Conservation (phyloP, 2,113 vertebrate species). For the Oncorhynchus mykiss region DNA sequence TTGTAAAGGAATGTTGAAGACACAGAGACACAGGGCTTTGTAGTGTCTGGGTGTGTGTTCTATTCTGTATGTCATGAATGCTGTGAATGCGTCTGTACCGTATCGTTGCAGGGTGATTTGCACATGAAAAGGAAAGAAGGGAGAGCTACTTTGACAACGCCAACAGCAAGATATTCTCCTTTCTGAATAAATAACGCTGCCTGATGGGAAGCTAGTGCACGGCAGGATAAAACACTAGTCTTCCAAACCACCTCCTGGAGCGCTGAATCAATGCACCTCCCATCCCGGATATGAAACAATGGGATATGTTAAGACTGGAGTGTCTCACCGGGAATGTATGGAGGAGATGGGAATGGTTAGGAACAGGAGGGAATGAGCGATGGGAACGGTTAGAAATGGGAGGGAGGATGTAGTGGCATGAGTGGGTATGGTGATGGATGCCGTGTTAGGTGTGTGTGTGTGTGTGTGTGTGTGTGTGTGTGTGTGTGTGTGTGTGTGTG, state of each 20-base stretch:
- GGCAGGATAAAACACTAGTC: constrained; percentile 31
- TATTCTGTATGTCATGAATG: background rate
- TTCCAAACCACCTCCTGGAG: constrained; percentile 23
- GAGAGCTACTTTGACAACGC: constrained; percentile 39
- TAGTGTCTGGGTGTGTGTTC: background rate
- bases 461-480: constrained; percentile 16
- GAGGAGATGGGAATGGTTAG: background rate
- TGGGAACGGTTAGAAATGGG: background rate
- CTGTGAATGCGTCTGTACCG: background rate
- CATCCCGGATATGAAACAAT: constrained; percentile 29
- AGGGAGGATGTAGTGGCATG: background rate
- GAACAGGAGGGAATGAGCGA: background rate
- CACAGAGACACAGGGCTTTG: background rate
- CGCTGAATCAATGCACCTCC: constrained; percentile 28
- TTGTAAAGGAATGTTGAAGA: background rate
- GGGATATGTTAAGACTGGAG: constrained; percentile 26
- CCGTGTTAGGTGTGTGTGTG: no score
- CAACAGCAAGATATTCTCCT: constrained; percentile 39
- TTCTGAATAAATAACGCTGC: constrained; percentile 41
- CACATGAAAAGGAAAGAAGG: constrained; percentile 39
- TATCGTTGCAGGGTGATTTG: constrained; percentile 20
- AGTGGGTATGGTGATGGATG: no score
- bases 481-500: background rate
- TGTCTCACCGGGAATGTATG: background rate
- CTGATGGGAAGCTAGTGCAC: constrained; percentile 24